phyloP scores from a whole-genome alignment of 2,113 vertebrate species.

The Seriola aureovittata region DNA sequence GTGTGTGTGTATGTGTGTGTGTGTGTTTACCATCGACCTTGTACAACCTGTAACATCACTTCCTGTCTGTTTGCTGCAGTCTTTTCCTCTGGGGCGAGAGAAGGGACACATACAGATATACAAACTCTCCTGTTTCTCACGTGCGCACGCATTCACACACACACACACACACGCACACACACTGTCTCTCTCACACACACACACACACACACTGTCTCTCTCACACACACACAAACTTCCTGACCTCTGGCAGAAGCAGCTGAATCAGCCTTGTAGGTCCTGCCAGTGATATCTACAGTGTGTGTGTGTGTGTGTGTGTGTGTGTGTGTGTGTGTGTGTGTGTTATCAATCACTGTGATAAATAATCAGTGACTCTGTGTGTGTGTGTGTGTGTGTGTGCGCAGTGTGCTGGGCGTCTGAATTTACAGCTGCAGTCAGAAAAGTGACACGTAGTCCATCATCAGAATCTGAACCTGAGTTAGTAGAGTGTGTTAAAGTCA shows the following conservation, averaged over 20 bases:
- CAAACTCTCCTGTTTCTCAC: background rate
- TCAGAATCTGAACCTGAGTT: slow-evolving; percentile 10
- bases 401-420: slow-evolving; percentile 10
- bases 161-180: slow-evolving; percentile 17
- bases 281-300: slow-evolving; percentile 38
- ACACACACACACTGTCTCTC: background rate
- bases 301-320: no score
- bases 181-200: background rate
- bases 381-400: slow-evolving; percentile 39
- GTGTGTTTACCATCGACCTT: slow-evolving; percentile 46
- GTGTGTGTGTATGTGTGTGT: background rate
- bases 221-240: slow-evolving; percentile 29
- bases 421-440: slow-evolving; percentile 38
- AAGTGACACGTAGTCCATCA: slow-evolving; percentile 31
- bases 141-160: slow-evolving; percentile 16
- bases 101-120: slow-evolving; percentile 7
- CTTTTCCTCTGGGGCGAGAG: slow-evolving; percentile 39
- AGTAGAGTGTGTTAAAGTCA: background rate
- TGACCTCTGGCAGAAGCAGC: slow-evolving; percentile 42
- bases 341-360: slow-evolving; percentile 63
- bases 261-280: slow-evolving; percentile 47
- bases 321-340: slow-evolving; percentile 27
- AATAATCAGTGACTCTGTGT: slow-evolving; percentile 36
- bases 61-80: slow-evolving; percentile 63
- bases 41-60: slow-evolving; percentile 59